Evolutionary conservation across 2,113 vertebrate species (phyloP).

Genomic region (Lagopus muta): DNA sequence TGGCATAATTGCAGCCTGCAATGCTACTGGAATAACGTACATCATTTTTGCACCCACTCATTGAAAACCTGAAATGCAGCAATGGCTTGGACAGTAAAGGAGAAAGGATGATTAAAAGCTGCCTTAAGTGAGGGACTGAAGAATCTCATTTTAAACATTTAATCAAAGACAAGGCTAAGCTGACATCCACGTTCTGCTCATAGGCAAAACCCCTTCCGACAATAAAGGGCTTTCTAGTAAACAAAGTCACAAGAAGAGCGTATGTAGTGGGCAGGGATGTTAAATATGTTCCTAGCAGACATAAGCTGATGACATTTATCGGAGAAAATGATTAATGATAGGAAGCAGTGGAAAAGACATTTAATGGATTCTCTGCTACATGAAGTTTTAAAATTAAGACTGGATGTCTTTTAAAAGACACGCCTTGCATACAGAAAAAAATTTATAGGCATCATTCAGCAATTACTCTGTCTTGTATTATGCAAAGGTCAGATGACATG

Average conservation of each 20-base stretch:
- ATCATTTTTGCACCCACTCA: not conserved
- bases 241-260: not conserved
- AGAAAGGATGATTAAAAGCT: not conserved
- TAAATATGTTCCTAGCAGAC: not conserved
- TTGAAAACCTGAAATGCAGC: not conserved
- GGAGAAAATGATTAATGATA: not conserved
- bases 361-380: not conserved
- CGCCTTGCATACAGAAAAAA: not conserved
- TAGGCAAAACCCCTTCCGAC: not conserved
- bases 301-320: not conserved
- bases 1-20: not conserved
- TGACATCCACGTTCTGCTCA: not conserved
- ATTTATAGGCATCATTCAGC: not conserved
- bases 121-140: not conserved
- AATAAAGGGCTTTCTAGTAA: not conserved
- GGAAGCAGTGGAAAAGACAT: not conserved
- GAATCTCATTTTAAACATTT: not conserved
- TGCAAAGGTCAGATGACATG: not conserved
- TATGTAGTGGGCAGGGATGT: not conserved
- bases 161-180: not conserved
- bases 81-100: not conserved
- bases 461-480: not conserved
- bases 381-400: not conserved
- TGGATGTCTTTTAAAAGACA: not conserved
- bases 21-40: not conserved